These are phyloP conservation scores for Astyanax mexicanus DNA, from an alignment of 2,797 vertebrate genomes.

Conservation along the genomic window DNA sequence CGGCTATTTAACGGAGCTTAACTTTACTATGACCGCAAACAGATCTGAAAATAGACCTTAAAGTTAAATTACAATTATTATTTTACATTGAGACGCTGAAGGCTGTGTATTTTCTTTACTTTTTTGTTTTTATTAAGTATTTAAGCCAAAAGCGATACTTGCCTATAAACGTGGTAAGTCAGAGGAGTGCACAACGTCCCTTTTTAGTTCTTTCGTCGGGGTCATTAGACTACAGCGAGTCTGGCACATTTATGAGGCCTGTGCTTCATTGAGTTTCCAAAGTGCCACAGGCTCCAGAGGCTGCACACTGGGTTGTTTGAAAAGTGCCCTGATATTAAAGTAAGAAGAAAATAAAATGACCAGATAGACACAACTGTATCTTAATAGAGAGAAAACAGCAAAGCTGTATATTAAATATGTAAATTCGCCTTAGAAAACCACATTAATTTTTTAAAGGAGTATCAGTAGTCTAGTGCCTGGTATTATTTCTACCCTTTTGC, in stretches of 20 bases:
- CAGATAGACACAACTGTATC: slow-evolving; percentile 6
- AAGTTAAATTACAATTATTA: neutral
- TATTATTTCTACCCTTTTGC: slow-evolving; percentile 10
- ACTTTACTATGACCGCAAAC: neutral
- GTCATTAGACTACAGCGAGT: slow-evolving; percentile 17
- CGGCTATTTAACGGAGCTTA: neutral
- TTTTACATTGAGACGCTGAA: neutral
- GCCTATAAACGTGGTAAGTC: neutral
- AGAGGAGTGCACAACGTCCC: neutral
- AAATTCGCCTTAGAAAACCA: neutral
- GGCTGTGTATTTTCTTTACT: neutral
- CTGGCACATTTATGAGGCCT: slow-evolving; percentile 14
- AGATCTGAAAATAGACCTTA: neutral
- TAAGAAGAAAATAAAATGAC: neutral
- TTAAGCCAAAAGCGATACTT: neutral
- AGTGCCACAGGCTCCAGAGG: slow-evolving; percentile 22
- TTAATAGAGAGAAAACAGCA: slow-evolving; percentile 1
- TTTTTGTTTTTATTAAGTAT: too few relatives aligned
- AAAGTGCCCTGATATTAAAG: slow-evolving; percentile 4
- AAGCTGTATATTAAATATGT: slow-evolving; percentile 9
- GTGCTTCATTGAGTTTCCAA: slow-evolving; percentile 15
- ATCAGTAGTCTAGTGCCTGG: slow-evolving; percentile 30
- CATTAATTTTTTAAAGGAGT: slow-evolving; percentile 13
- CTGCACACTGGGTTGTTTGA: neutral
- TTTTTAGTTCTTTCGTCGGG: slow-evolving; percentile 12